These are phyloP conservation scores for Sepiola atlantica DNA, from an alignment of 2,888 invertebrate species.

Conservation along the genomic window DNA sequence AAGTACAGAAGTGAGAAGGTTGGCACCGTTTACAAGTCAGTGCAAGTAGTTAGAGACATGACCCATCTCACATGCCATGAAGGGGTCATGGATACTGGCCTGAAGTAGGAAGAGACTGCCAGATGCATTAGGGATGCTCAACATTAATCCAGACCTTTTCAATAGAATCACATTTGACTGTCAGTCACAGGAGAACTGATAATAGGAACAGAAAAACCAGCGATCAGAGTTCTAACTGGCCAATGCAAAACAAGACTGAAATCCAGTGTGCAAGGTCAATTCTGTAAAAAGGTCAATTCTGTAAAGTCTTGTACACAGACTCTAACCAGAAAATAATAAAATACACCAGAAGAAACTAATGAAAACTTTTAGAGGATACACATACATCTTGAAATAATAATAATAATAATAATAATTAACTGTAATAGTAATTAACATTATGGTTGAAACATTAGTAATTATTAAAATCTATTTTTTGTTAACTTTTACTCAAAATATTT, in stretches of 20 bases:
- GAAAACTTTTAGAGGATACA: background rate
- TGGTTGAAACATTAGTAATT: background rate
- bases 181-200: background rate
- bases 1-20: background rate
- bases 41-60: background rate
- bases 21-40: background rate
- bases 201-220: background rate
- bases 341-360: background rate
- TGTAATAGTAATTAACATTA: background rate
- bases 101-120: background rate
- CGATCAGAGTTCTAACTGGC: background rate
- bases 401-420: background rate
- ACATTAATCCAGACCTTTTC: background rate
- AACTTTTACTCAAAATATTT: background rate
- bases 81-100: conserved; percentile 8
- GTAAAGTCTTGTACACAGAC: background rate
- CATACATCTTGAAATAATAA: background rate
- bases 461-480: background rate
- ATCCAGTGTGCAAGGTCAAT: background rate
- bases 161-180: background rate
- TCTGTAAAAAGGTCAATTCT: background rate
- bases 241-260: background rate
- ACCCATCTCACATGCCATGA: background rate
- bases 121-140: background rate
- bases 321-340: background rate